These are phyloP conservation scores for Pristionchus japonicus DNA, from an alignment of 2,888 invertebrate genomes.

Conservation along the genomic window DNA sequence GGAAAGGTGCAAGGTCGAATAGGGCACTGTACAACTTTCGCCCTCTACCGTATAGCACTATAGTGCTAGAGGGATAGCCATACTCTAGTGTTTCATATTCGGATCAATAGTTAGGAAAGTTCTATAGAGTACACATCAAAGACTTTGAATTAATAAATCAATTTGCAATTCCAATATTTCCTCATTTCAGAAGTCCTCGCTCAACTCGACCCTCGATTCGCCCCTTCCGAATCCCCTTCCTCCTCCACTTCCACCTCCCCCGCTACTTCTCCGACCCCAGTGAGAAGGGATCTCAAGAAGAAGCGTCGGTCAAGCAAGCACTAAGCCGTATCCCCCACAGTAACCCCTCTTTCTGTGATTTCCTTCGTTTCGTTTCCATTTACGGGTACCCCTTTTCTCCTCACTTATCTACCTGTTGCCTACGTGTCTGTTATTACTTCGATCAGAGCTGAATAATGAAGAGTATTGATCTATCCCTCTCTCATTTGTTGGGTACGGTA, in stretches of 20 bases:
- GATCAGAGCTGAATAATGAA: conserved; percentile 23
- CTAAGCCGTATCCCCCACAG: not conserved
- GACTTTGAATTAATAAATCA: too few species aligned
- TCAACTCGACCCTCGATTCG: conserved; percentile 15
- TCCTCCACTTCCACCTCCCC: conserved; percentile 10
- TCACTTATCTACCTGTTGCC: conserved; percentile 27
- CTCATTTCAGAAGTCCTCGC: conserved; percentile 23
- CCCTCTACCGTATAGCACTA: not conserved
- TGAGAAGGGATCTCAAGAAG: not conserved
- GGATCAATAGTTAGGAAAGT: too few species aligned
- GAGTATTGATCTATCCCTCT: not conserved
- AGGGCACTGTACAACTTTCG: conserved; percentile 14
- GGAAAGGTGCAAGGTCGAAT: not conserved
- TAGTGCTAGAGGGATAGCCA: not conserved
- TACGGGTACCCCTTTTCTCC: not conserved
- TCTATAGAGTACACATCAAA: too few species aligned
- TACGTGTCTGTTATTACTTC: conserved; percentile 10
- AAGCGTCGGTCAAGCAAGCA: conserved; percentile 2
- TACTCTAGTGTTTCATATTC: not conserved
- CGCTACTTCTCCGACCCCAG: not conserved
- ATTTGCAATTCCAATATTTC: not conserved
- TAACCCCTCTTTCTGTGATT: not conserved
- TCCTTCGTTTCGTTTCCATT: not conserved
- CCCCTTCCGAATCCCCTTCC: not conserved
- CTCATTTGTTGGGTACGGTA: not conserved